Evolutionary conservation across 1,140 invertebrate species (phyloP), one percentile per base, ranked within the genome.

Genomic region (Eueides isabella): DNA sequence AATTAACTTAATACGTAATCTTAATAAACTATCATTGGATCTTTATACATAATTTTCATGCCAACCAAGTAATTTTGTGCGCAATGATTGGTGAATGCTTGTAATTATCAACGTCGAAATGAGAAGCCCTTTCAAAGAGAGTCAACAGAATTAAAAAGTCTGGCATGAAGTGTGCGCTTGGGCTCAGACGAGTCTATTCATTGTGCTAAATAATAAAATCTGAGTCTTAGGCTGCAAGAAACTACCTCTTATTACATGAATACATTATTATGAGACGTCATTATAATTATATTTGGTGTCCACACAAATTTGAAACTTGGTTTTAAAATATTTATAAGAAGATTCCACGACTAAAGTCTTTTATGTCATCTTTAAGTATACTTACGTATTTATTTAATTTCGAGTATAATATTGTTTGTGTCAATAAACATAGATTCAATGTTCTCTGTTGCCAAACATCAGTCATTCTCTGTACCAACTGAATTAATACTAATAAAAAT

Each of bases 111-210:
- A 55, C 55, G 65, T 73, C 38, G 35, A 62, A 71, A 71, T 67
- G 62, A 61, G 28, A 26, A 38, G 69, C 68, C 31, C 67, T 71
- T 75, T 55, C n/a, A 14, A 75, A 67, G 55, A 67, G 55, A 75
- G 74, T 75, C 74, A 75, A 75, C 74, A 75, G 74, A 75, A 75
- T 75, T 75, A 63, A 75, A 55, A 75, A 75, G 74, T 75, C 74
- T 75, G 74, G 63, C 67, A 71, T 61, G 71, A 75, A 75, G 74
- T 75, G 74, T 75, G 69, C 69, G 67, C 74, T 71, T 71, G 44
- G 35, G 69, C 74, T 75, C 74, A 75, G 74, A 75, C 74, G 68
- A 65, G 63, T 70, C 74, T 64, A 71, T 75, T 75, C 74, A 75
- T 75, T 75, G 68, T 71, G 65, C 55, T 75, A 71, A 74, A 75